Conservation (phyloP, 2,888 invertebrate genomes). For the Gerosis bhagava region DNA sequence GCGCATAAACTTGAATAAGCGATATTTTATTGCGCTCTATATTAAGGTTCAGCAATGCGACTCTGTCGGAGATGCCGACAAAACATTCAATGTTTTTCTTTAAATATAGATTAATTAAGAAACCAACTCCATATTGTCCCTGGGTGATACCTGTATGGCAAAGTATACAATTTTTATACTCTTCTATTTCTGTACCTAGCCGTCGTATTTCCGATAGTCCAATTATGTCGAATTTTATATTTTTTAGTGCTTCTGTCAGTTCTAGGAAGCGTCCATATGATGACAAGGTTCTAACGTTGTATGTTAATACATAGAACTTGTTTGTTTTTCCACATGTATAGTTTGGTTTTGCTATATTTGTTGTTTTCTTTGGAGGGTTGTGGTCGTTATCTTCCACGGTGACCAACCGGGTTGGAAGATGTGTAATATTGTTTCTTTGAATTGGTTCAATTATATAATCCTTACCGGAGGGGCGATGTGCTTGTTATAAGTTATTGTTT, state of each 20-base stretch:
- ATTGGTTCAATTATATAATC: too few relatives aligned
- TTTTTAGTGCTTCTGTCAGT: slow-evolving; percentile 24
- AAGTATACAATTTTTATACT: slow-evolving; percentile 33
- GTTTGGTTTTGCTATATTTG: neutral
- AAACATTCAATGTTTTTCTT: slow-evolving; percentile 35
- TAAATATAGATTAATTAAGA: slow-evolving; percentile 30
- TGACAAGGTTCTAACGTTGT: slow-evolving; percentile 32
- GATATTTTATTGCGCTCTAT: slow-evolving; percentile 16
- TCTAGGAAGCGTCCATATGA: slow-evolving; percentile 26
- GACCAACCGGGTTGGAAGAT: neutral
- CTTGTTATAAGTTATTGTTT: neutral
- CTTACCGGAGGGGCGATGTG: neutral
- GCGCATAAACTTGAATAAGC: slow-evolving; percentile 34
- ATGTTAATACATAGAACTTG: slow-evolving; percentile 12
- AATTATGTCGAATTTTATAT: slow-evolving; percentile 35
- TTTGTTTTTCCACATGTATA: neutral
- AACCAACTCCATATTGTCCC: slow-evolving; percentile 28
- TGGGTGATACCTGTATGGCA: slow-evolving; percentile 34
- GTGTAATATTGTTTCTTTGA: too few relatives aligned
- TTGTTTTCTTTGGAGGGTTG: slow-evolving; percentile 10
- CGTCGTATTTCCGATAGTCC: slow-evolving; percentile 35
- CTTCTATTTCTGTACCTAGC: slow-evolving; percentile 34
- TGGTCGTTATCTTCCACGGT: slow-evolving; percentile 31
- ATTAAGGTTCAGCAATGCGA: slow-evolving; percentile 31
- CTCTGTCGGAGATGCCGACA: slow-evolving; percentile 34